A percentile compares a stretch with the other conserved stretches of the same genome.
Conservation (phyloP, 2,113 vertebrate species). For the Syngnathus floridae region DNA sequence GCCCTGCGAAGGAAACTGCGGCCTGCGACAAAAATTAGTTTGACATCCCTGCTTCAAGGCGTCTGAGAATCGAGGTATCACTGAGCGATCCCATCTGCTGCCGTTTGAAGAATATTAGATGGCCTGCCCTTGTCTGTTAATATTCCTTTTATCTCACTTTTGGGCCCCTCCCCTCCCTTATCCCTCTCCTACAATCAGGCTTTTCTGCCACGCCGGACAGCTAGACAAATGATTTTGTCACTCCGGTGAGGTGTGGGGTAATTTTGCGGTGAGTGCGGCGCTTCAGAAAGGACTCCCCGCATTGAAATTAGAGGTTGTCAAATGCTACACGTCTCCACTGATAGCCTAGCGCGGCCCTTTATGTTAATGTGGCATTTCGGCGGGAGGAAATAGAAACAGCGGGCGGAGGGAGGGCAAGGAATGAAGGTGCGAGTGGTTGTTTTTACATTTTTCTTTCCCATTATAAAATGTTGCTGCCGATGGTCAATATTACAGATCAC, state of each 20-base stretch:
- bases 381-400: slow-evolving; percentile 48
- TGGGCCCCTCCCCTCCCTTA: background rate
- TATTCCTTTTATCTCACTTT: background rate
- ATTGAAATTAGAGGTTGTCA: slow-evolving; percentile 68
- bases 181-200: slow-evolving; percentile 26
- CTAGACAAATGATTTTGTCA: slow-evolving; percentile 62
- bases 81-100: slow-evolving; percentile 3
- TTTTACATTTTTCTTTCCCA: slow-evolving; percentile 12
- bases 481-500: background rate
- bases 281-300: slow-evolving; percentile 47
- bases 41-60: background rate
- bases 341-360: slow-evolving; percentile 57
- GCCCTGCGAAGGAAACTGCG: too few species aligned
- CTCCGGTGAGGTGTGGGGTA: slow-evolving; percentile 53
- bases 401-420: slow-evolving; percentile 4
- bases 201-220: slow-evolving; percentile 49
- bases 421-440: slow-evolving; percentile 14
- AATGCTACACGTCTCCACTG: slow-evolving; percentile 53
- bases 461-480: background rate
- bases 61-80: background rate
- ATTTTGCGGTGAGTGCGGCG: slow-evolving; percentile 59
- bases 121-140: background rate
- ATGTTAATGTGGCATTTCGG: slow-evolving; percentile 75
- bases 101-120: slow-evolving; percentile 12
- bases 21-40: too few species aligned